These are phyloP conservation scores for Colletes collaris DNA, from an alignment of 2,888 invertebrate genomes.

Conservation along the genomic window DNA sequence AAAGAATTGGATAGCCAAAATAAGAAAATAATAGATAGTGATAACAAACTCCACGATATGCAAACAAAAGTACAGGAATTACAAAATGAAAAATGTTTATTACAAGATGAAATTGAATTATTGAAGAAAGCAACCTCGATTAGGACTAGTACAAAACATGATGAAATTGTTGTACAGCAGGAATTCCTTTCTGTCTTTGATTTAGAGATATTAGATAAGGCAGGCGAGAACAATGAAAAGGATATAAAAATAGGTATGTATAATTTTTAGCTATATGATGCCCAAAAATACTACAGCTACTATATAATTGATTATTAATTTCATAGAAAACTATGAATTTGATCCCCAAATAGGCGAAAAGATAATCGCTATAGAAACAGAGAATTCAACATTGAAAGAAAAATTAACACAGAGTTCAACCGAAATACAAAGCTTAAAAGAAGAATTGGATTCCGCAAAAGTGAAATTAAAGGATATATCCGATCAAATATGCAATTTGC, in stretches of 20 bases:
- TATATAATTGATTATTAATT: not conserved
- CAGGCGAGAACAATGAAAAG: not conserved
- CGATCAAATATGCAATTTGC: constrained; percentile 56
- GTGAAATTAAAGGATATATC: constrained; percentile 60
- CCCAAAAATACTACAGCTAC: too few relatives aligned
- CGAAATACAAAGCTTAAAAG: constrained; percentile 60
- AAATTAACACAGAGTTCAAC: constrained; percentile 57
- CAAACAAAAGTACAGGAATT: constrained; percentile 44
- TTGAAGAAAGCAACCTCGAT: not conserved
- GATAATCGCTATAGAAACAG: constrained; percentile 42
- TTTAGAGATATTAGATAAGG: constrained; percentile 6
- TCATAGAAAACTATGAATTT: constrained; percentile 16
- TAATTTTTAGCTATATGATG: not conserved
- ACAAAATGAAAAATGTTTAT: constrained; percentile 42
- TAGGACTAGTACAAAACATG: not conserved
- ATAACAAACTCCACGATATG: constrained; percentile 31
- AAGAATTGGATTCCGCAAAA: constrained; percentile 63
- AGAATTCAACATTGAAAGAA: constrained; percentile 64
- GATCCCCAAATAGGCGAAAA: constrained; percentile 33
- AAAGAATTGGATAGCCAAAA: constrained; percentile 68
- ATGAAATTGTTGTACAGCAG: constrained; percentile 23
- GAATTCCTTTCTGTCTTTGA: not conserved
- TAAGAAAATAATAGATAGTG: constrained; percentile 22
- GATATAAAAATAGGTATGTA: constrained; percentile 24
- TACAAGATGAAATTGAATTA: constrained; percentile 19